phyloP scores from a whole-genome alignment of 1,140 invertebrate species.

The Drosophila melanogaster region DNA sequence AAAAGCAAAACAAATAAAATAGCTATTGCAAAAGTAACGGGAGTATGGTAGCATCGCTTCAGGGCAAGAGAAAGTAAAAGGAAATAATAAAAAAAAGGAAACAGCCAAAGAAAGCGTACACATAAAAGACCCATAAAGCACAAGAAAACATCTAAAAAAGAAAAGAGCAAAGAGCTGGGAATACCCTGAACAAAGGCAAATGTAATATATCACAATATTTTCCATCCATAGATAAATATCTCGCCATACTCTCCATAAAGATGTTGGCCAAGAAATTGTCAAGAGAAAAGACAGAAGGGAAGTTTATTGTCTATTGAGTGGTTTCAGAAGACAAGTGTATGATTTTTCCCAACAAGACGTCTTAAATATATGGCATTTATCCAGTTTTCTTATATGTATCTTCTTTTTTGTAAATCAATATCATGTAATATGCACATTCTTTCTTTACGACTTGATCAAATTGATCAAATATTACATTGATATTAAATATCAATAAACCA shows the following conservation, averaged over 20 bases:
- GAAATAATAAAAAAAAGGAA: conserved; percentile 18
- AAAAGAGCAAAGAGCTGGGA: conserved; percentile 20
- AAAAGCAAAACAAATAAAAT: conserved; percentile 10
- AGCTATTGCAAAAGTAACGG: conserved; percentile 12
- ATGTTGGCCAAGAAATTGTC: conserved; percentile 23
- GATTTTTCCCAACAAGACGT: no score
- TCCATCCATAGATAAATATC: conserved; percentile 44
- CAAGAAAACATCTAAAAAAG: conserved; percentile 3
- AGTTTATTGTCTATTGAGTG: background rate
- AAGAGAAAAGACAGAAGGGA: background rate
- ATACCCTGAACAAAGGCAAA: conserved; percentile 16
- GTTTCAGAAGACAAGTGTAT: background rate
- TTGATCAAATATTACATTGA: no score
- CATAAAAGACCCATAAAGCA: conserved; percentile 38
- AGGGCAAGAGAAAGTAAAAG: conserved; percentile 18
- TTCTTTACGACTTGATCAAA: background rate
- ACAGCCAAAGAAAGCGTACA: conserved; percentile 43
- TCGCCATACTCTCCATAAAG: conserved; percentile 27
- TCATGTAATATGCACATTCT: background rate
- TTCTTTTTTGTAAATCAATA: background rate
- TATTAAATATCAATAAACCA: no score
- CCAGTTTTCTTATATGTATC: no score
- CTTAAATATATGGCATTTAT: no score
- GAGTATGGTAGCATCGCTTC: conserved; percentile 24
- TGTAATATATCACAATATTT: conserved; percentile 47